Base-by-base conservation (phyloP, 2,888 invertebrate genomes). In the Halictus quadricinctus region DNA sequence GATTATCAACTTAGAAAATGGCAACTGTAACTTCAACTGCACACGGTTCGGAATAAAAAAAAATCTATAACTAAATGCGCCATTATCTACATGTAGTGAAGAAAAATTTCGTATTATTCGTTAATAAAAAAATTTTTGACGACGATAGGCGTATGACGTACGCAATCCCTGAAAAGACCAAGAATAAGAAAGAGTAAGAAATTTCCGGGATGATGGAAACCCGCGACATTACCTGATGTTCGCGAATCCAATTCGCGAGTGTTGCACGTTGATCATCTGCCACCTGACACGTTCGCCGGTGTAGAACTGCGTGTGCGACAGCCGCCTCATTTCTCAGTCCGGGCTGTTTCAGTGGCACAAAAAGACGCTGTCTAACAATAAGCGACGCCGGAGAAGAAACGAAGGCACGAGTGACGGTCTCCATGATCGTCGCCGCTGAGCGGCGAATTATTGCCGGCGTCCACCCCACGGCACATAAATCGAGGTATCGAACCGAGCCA, bases 221-320 rank as follows among this genome's bases (percentile, higher is more conserved):
- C 15, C 13, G 25, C 64, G 64, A 64, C 25, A 69, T 91, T 94
- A 94, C 94, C 94, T 94, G 88, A 94, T 92, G 18, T 90, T 90
- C 66, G 94, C 94, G 86, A 90, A 93, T 90, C 90, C 91, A 78
- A 94, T 92, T 72, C 92, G 94, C 29, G 91, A 91, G 60, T 92
- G 94, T 69, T 91, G 92, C 21, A 94, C 93, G 84, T 94, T 94
- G 83, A 91, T 93, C 94, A 94, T 94, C 87, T 94, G 94, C 94
- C 94, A 94, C 88, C 93, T 91, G 77, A 94, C 88, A 48, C 92
- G 92, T 72, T 93, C 94, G 79, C 92, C 93, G 48, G 93, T 91
- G 82, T 94, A 94, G 74, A 93, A 94, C 58, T 88, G 90, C 48
- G 92, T 89, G 60, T 88, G 86, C 60, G 92, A 90, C 66, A 91